These are phyloP conservation scores for Fundulus diaphanus DNA, from an alignment of 2,797 vertebrate species.

Conservation along the genomic window DNA sequence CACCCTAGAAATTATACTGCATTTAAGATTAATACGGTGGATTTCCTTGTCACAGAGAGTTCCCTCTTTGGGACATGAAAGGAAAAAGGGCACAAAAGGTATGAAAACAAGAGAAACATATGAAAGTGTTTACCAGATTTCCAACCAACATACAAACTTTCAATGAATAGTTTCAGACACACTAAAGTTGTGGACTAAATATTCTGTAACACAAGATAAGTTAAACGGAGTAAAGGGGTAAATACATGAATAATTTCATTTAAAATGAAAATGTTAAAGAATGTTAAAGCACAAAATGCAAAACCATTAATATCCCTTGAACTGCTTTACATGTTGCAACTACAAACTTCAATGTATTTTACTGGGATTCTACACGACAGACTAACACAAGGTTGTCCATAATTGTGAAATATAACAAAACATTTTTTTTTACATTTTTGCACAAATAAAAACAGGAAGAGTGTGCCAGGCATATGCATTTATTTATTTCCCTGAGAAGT, in stretches of 20 bases:
- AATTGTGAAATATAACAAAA: too few species aligned
- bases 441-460: neutral
- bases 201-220: neutral
- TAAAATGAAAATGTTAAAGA: neutral
- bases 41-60: constrained; percentile 61
- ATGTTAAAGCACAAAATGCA: neutral
- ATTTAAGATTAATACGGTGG: constrained; percentile 58
- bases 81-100: constrained; percentile 13
- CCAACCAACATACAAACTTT: neutral
- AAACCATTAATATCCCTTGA: neutral
- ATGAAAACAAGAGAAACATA: constrained; percentile 3
- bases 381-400: too few species aligned
- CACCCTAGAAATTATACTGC: constrained; percentile 53
- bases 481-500: neutral
- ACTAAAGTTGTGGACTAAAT: neutral
- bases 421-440: too few species aligned
- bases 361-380: too few species aligned
- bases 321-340: neutral
- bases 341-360: neutral
- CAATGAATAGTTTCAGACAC: neutral
- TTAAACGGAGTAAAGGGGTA: neutral
- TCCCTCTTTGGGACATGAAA: constrained; percentile 49
- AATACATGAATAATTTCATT: neutral
- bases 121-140: constrained; percentile 13
- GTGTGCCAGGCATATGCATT: neutral